phyloP scores from a whole-genome alignment of 2,888 invertebrate genomes.

The Microctonus brassicae region DNA sequence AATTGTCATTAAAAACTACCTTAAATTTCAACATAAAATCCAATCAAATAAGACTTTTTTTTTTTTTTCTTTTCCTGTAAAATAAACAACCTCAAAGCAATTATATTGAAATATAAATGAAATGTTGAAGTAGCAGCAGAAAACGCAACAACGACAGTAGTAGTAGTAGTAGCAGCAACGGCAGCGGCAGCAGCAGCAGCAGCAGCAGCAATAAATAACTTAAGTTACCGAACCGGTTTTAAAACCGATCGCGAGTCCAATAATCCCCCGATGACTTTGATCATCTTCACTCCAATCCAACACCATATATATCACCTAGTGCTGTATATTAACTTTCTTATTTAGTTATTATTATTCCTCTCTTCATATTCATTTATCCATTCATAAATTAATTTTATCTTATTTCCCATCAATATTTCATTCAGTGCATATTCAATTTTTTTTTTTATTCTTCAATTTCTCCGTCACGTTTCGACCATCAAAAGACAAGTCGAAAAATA shows the following conservation, averaged over 20 bases:
- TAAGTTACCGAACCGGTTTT: slow-evolving; percentile 27
- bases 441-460: too few species aligned
- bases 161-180: slow-evolving; percentile 3
- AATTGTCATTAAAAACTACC: not conserved
- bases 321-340: not conserved
- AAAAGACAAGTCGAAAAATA: too few species aligned
- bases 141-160: too few species aligned
- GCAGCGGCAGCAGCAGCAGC: not conserved
- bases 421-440: too few species aligned
- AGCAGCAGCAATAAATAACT: not conserved
- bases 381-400: not conserved
- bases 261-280: not conserved
- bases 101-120: too few species aligned
- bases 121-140: not conserved
- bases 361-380: not conserved
- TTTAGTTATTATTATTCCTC: not conserved
- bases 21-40: too few species aligned
- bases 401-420: not conserved
- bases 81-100: too few species aligned
- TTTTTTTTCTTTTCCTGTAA: too few species aligned
- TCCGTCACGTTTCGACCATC: too few species aligned
- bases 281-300: not conserved
- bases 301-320: not conserved
- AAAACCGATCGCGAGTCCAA: not conserved
- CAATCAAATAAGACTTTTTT: too few species aligned